These are phyloP conservation scores for Drosophila testacea DNA, from an alignment of 2,888 invertebrate genomes.

Conservation along the genomic window DNA sequence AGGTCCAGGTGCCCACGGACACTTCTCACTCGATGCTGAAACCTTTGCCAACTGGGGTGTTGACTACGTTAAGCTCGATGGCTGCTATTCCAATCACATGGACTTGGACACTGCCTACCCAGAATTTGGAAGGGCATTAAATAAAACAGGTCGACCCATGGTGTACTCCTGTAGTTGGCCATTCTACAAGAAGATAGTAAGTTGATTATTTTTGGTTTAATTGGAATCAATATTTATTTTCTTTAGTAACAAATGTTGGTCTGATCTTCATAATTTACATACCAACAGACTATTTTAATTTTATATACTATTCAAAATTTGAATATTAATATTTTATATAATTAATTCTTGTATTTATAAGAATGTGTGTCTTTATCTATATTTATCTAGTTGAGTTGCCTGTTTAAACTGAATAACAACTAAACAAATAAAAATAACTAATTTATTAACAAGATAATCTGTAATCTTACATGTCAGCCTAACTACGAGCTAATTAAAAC, in stretches of 20 bases:
- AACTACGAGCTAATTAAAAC: conserved; percentile 86
- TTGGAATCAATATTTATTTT: too few relatives aligned
- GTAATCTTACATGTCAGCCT: conserved; percentile 80
- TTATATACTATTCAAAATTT: too few relatives aligned
- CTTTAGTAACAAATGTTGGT: too few relatives aligned
- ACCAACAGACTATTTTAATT: too few relatives aligned
- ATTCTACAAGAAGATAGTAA: conserved; percentile 87
- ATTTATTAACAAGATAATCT: too few relatives aligned
- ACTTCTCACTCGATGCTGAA: conserved; percentile 88
- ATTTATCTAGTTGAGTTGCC: too few relatives aligned
- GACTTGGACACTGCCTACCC: conserved; percentile 88
- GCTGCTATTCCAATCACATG: conserved; percentile 88
- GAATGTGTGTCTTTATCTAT: too few relatives aligned
- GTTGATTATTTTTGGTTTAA: conserved; percentile 24
- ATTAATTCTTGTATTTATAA: too few relatives aligned
- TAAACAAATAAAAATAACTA: too few relatives aligned
- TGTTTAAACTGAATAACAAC: too few relatives aligned
- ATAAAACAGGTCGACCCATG: conserved; percentile 90
- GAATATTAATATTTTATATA: too few relatives aligned
- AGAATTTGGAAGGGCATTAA: conserved; percentile 88
- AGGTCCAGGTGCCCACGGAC: conserved; percentile 88
- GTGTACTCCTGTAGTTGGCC: conserved; percentile 93
- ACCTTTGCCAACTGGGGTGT: conserved; percentile 91
- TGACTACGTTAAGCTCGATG: conserved; percentile 92
- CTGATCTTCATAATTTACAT: too few relatives aligned